Base-by-base conservation (phyloP, 2,888 invertebrate genomes). In the Phyllotreta striolata region DNA sequence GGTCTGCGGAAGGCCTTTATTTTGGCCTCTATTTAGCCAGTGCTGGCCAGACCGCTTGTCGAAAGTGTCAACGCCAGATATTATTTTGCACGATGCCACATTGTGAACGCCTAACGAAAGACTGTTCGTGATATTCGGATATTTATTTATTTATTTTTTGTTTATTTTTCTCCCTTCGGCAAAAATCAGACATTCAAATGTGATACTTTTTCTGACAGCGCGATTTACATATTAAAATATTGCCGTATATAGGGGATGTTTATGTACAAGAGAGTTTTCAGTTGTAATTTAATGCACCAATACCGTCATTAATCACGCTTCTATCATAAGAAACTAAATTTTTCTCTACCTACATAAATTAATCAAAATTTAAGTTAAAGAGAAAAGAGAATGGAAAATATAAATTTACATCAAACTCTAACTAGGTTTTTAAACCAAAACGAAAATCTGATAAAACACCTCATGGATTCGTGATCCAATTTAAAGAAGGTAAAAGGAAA, bases 381-480 rank as follows among this genome's bases (percentile, higher is more conserved):
- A 24, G 49, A 59, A 54, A 60, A 44, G 43, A 52, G 43, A 52
- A 60, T 52, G 52, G 43, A 47, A 57, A 54, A 59, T 68, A 55
- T 59, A 64, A 68, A 67, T 70, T 71, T 66, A 66, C 62, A 68
- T 67, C 63, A 64, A 62, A 62, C 59, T 54, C 62, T 57, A 63
- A 69, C 68, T 68, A 62, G 38, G 58, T 43, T 57, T 56, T 43
- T 54, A 66, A 51, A 52, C 63, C 35, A 58, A 63, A 62, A 57
- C 12, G 62, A 60, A 61, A 65, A 58, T 66, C 62, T 64, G 55
- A 64, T 66, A 66, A 66, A 59, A 47, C 49, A 57, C 52, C 64
- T 43, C 61, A 57, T 65, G 68, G 57, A 67, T 73, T 71, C 73
- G 73, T 73, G 73, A 73, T 72, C 72, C 71, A 72, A 73, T 73